A percentile compares a stretch with the other conserved stretches of the same genome.
phyloP scores from a whole-genome alignment of 2,797 vertebrate genomes.

The Mus caroli region DNA sequence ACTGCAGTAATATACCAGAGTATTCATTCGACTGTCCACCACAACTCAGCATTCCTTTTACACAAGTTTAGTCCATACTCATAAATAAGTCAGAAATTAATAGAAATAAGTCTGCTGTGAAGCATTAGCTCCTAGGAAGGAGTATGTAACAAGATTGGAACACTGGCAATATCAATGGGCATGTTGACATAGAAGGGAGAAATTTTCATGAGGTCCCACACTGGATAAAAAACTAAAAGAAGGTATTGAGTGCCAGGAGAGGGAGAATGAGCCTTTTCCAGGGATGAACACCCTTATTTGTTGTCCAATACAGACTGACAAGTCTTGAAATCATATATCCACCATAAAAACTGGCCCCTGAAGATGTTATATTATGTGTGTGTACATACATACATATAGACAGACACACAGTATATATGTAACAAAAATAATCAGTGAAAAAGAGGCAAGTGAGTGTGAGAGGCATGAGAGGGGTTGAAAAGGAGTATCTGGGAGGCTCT shows the following conservation, averaged over 20 bases:
- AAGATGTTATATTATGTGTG: too few relatives aligned
- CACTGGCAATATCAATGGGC: not conserved
- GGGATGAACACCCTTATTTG: too few relatives aligned
- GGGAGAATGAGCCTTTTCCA: not conserved
- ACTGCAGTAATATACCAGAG: not conserved
- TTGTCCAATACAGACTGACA: too few relatives aligned
- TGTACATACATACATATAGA: too few relatives aligned
- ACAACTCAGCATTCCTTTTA: not conserved
- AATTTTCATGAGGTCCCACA: not conserved
- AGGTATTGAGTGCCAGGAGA: not conserved
- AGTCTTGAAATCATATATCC: too few relatives aligned
- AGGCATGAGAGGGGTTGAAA: too few relatives aligned
- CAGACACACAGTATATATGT: too few relatives aligned
- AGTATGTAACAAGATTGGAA: not conserved
- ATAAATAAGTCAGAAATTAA: not conserved
- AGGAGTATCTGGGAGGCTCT: not conserved
- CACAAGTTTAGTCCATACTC: not conserved
- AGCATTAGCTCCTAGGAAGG: not conserved
- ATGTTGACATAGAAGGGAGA: not conserved
- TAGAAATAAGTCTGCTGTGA: not conserved
- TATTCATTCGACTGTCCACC: not conserved
- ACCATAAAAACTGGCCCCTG: too few relatives aligned
- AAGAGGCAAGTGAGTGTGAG: too few relatives aligned
- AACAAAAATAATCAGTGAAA: too few relatives aligned
- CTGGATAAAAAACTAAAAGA: not conserved